Evolutionary conservation across 2,113 vertebrate species (phyloP).

Genomic region (Stomatorhinus ivindoensis): DNA sequence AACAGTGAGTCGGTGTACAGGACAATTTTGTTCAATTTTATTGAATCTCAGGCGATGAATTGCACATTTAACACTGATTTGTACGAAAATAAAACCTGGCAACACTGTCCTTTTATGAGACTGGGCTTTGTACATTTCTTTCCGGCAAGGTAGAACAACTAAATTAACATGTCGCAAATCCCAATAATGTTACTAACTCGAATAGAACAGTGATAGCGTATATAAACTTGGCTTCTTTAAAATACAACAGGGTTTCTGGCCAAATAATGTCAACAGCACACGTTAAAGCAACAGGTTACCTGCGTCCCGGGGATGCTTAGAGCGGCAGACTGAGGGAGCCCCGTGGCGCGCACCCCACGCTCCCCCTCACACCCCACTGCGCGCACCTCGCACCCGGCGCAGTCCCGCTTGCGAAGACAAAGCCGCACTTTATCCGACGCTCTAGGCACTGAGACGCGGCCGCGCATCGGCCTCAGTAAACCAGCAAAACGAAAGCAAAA

Average conservation of each 20-base stretch:
- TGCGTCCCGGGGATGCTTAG: constrained; percentile 17
- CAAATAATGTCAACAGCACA: constrained; percentile 1
- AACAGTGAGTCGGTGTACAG: background rate
- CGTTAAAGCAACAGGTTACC: background rate
- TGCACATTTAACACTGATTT: background rate
- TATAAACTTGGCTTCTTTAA: background rate
- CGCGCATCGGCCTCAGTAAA: constrained; percentile 29
- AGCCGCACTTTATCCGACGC: constrained; percentile 15
- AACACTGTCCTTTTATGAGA: background rate
- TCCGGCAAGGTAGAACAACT: background rate
- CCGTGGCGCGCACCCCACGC: background rate
- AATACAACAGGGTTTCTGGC: background rate
- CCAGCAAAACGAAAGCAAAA: constrained; percentile 13
- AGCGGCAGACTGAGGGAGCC: constrained; percentile 14
- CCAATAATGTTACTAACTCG: background rate
- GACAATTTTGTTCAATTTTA: background rate
- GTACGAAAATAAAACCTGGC: background rate
- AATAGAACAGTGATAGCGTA: background rate
- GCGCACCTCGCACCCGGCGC: constrained; percentile 38
- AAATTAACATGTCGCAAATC: background rate
- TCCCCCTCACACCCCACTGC: constrained; percentile 30
- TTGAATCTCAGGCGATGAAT: background rate
- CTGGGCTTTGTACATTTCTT: background rate
- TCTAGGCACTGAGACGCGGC: constrained; percentile 33
- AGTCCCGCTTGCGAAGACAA: constrained; percentile 10